Percentiles rank a stretch among this genome's conserved stretches.
Conservation (phyloP, 2,888 invertebrate species). For the Stenurella melanura region DNA sequence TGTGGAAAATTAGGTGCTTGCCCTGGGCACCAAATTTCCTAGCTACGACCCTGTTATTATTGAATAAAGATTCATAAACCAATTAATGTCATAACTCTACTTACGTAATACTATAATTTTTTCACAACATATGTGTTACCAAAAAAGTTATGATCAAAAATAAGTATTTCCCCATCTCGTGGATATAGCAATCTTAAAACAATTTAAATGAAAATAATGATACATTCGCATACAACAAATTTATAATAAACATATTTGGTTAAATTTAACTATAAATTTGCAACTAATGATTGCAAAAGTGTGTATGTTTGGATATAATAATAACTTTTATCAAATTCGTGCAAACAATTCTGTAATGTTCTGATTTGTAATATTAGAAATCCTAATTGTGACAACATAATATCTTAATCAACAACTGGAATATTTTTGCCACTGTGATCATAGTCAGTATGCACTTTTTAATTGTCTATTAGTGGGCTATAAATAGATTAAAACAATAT, state of each 20-base stretch:
- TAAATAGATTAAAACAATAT: not conserved
- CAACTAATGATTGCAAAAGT: not conserved
- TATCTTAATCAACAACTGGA: not conserved
- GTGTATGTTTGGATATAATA: not conserved
- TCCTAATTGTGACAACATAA: not conserved
- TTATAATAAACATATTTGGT: not conserved
- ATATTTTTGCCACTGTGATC: not conserved
- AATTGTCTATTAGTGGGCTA: not conserved
- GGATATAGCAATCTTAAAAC: no score
- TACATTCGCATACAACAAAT: no score
- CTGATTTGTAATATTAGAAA: not conserved
- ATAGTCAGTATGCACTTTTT: not conserved
- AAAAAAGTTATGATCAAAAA: no score
- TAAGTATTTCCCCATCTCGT: no score
- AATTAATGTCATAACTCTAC: no score
- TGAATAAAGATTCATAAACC: no score
- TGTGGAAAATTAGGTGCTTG: no score
- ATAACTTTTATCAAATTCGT: not conserved
- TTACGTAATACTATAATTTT: no score
- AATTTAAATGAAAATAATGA: no score
- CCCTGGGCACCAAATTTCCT: no score
- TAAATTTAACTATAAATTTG: not conserved
- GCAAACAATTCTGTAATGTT: not conserved
- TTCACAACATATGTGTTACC: no score
- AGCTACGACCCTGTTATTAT: no score